A percentile compares a stretch with the other conserved stretches of the same genome.
These are phyloP conservation scores for Laodelphax striatellus DNA, from an alignment of 1,140 invertebrate genomes.

Conservation along the genomic window DNA sequence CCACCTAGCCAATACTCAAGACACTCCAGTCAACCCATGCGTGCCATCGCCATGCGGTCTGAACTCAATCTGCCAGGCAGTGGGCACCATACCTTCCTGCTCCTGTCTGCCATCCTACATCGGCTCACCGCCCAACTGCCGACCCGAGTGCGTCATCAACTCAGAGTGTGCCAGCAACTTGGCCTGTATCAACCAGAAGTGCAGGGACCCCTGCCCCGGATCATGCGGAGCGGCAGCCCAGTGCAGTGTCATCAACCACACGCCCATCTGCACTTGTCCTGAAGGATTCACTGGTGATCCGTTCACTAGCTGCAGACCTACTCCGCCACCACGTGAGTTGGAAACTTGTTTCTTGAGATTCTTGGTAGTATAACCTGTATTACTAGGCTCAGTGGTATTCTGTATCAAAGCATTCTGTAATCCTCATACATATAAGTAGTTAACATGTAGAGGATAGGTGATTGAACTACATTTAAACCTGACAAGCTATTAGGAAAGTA, in stretches of 20 bases:
- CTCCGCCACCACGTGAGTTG: slow-evolving; percentile 17
- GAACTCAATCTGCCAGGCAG: slow-evolving; percentile 31
- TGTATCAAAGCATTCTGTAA: too few species aligned
- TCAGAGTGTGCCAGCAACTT: slow-evolving; percentile 33
- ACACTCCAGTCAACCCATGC: slow-evolving; percentile 40
- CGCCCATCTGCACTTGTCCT: slow-evolving; percentile 33
- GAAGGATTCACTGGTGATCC: slow-evolving; percentile 34
- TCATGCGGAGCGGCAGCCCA: slow-evolving; percentile 39
- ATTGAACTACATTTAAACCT: too few species aligned
- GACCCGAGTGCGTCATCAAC: slow-evolving; percentile 28
- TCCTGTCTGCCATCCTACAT: slow-evolving; percentile 31
- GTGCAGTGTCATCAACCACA: slow-evolving; percentile 36
- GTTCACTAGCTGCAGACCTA: slow-evolving; percentile 16
- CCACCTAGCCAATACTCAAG: slow-evolving; percentile 25
- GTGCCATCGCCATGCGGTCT: slow-evolving; percentile 36
- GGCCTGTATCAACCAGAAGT: slow-evolving; percentile 31
- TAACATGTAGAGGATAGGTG: too few species aligned
- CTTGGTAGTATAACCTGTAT: too few species aligned
- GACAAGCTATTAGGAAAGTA: too few species aligned
- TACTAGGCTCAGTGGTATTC: too few species aligned
- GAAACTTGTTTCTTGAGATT: not conserved
- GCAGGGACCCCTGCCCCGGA: slow-evolving; percentile 32
- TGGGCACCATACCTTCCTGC: slow-evolving; percentile 29
- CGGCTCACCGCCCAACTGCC: slow-evolving; percentile 29
- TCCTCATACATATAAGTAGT: too few species aligned